Evolutionary conservation across 2,888 invertebrate genomes (phyloP).

Genomic region (Brachypterus glaber): DNA sequence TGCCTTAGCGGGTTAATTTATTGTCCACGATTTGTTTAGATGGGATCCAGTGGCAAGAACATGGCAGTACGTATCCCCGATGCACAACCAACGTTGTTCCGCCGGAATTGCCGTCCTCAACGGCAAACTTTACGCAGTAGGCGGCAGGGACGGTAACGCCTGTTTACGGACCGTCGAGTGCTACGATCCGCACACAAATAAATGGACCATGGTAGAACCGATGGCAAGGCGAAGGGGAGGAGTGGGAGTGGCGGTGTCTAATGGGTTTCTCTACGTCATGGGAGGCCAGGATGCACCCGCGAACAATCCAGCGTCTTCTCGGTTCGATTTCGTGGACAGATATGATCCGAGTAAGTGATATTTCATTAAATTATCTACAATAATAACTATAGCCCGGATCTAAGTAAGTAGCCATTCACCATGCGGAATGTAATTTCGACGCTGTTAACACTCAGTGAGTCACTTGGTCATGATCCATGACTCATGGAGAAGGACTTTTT

Average conservation of each 20-base stretch:
- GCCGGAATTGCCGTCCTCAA: conserved; percentile 84
- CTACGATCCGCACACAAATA: conserved; percentile 61
- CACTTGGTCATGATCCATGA: too few species aligned
- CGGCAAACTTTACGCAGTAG: conserved; percentile 79
- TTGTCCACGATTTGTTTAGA: conserved; percentile 43
- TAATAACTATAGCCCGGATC: too few species aligned
- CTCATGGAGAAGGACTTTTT: too few species aligned
- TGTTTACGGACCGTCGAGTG: conserved; percentile 86
- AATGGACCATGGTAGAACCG: conserved; percentile 77
- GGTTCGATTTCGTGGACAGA: conserved; percentile 85
- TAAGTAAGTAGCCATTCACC: background rate
- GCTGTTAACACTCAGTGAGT: too few species aligned
- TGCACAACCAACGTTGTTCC: conserved; percentile 81
- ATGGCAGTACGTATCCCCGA: conserved; percentile 85
- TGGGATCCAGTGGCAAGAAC: conserved; percentile 83
- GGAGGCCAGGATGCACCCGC: conserved; percentile 93
- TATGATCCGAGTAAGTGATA: conserved; percentile 50
- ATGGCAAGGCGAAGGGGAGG: conserved; percentile 82
- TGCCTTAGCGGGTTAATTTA: too few species aligned
- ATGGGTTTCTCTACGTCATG: conserved; percentile 82
- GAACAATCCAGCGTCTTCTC: conserved; percentile 69
- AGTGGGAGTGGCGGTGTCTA: conserved; percentile 79
- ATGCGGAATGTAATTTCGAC: background rate
- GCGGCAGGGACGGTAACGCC: conserved; percentile 84
- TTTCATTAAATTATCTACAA: too few species aligned